Conservation (phyloP, 2,888 invertebrate species). For the Zootermopsis nevadensis region DNA sequence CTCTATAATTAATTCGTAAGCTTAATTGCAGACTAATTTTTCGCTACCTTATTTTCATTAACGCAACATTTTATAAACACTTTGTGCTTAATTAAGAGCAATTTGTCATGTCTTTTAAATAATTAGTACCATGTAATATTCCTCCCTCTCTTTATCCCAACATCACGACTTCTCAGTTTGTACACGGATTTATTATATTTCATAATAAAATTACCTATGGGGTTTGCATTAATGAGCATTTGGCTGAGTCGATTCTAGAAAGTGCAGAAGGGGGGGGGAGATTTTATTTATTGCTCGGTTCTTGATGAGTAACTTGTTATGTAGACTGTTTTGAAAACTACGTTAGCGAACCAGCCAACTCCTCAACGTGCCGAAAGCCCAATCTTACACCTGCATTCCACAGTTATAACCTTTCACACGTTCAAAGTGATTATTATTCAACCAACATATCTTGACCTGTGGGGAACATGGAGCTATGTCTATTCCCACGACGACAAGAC, state of each 20-base stretch:
- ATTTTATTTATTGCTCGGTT: background rate
- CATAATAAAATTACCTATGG: background rate
- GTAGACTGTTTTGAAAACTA: background rate
- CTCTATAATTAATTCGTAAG: background rate
- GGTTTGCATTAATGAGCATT: background rate
- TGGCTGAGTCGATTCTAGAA: background rate
- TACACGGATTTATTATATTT: background rate
- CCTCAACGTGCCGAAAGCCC: background rate
- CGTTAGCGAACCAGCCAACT: background rate
- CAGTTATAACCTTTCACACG: slow-evolving; percentile 1
- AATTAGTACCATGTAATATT: background rate
- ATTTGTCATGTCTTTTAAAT: background rate
- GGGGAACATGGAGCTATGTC: background rate
- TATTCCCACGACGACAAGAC: too few species aligned
- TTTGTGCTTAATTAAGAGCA: background rate
- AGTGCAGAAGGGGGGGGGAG: background rate
- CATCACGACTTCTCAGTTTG: background rate
- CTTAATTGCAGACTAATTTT: background rate
- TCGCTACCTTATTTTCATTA: background rate
- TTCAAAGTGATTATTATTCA: background rate
- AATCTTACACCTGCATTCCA: background rate
- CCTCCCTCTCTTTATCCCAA: background rate
- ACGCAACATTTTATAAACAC: background rate
- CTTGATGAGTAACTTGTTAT: background rate
- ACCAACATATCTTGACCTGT: background rate